Evolutionary conservation across 1,140 invertebrate species (phyloP).

Genomic region (Formica exsecta): DNA sequence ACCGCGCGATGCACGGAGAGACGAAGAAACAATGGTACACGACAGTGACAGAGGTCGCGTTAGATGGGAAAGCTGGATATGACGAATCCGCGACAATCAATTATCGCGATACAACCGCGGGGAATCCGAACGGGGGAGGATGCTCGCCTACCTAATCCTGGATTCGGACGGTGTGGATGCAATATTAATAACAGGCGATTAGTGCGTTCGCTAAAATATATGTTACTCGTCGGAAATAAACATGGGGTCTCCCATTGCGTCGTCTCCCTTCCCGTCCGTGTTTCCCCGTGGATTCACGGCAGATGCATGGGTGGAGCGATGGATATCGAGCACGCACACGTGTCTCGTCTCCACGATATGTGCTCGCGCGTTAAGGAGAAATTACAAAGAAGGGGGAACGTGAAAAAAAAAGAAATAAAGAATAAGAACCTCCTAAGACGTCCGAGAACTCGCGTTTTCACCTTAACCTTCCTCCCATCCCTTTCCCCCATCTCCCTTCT

Average conservation of each 20-base stretch:
- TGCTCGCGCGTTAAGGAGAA: conserved; percentile 50
- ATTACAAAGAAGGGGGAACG: conserved; percentile 30
- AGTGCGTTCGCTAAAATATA: conserved; percentile 75
- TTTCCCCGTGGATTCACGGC: conserved; percentile 43
- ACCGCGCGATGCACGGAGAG: conserved; percentile 44
- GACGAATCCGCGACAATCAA: conserved; percentile 81
- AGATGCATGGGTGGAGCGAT: conserved; percentile 61
- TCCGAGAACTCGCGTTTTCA: conserved; percentile 29
- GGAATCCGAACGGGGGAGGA: conserved; percentile 35
- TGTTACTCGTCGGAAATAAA: conserved; percentile 73
- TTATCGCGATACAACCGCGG: conserved; percentile 71
- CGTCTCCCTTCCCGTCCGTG: conserved; percentile 29
- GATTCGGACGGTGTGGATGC: conserved; percentile 75
- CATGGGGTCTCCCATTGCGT: conserved; percentile 57
- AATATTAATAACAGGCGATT: conserved; percentile 83
- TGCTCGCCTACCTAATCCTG: conserved; percentile 74
- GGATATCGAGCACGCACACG: conserved; percentile 78
- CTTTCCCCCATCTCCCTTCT: background rate
- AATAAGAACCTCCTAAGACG: background rate
- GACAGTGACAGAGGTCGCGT: conserved; percentile 35
- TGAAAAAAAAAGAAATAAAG: background rate
- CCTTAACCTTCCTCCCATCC: conserved; percentile 6
- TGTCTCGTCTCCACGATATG: conserved; percentile 63
- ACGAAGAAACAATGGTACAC: conserved; percentile 36
- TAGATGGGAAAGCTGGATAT: conserved; percentile 67